Percentiles rank a stretch among this genome's conserved stretches.
Conservation (phyloP, 2,113 vertebrate genomes). For the Salvelinus fontinalis region DNA sequence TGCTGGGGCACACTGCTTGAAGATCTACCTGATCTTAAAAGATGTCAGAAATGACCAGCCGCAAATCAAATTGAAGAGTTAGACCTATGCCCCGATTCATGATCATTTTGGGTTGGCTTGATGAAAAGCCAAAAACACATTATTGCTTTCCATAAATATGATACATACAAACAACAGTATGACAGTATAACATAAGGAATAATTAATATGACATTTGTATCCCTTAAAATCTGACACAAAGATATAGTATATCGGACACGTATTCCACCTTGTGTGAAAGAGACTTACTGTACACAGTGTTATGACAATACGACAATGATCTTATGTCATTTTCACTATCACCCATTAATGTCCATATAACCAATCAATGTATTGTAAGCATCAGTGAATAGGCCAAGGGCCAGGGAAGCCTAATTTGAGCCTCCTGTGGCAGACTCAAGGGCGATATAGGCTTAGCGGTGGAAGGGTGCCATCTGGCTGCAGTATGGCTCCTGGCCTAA, state of each 20-base stretch:
- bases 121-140: background rate
- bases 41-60: slow-evolving; percentile 37
- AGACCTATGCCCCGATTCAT: background rate
- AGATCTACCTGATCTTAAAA: slow-evolving; percentile 65
- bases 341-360: background rate
- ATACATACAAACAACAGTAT: background rate
- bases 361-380: slow-evolving; percentile 33
- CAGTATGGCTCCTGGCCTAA: background rate
- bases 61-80: background rate
- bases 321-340: slow-evolving; percentile 5
- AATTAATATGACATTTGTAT: background rate
- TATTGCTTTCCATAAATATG: background rate
- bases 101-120: background rate
- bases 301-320: slow-evolving; percentile 28
- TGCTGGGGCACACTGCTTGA: slow-evolving; percentile 60
- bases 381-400: slow-evolving; percentile 41
- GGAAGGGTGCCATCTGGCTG: slow-evolving; percentile 69
- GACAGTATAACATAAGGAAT: background rate
- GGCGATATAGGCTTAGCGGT: slow-evolving; percentile 48
- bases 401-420: no score
- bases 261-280: no score
- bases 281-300: background rate
- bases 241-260: background rate
- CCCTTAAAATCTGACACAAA: background rate
- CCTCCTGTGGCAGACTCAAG: slow-evolving; percentile 28